phyloP scores from a whole-genome alignment of 2,797 vertebrate genomes.

The Echiichthys vipera region DNA sequence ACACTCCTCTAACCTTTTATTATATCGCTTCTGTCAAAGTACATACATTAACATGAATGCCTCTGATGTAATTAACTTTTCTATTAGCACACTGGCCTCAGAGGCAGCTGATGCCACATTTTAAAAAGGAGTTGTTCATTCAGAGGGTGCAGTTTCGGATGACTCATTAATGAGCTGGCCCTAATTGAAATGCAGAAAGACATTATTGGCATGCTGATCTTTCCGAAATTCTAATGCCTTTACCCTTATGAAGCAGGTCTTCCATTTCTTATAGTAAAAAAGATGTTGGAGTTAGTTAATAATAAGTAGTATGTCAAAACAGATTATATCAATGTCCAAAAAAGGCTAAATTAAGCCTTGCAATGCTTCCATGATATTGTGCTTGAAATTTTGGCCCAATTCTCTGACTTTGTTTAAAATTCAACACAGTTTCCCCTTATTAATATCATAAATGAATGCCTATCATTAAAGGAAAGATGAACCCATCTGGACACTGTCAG shows the following conservation, averaged over 20 bases:
- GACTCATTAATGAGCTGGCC: constrained; percentile 74
- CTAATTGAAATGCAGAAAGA: constrained; percentile 77
- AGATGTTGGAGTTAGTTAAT: constrained; percentile 9
- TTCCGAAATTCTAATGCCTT: constrained; percentile 53
- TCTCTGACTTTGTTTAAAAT: constrained; percentile 9
- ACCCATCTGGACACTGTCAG: neutral
- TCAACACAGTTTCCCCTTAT: constrained; percentile 14
- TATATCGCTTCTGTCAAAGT: constrained; percentile 79
- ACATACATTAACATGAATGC: constrained; percentile 83
- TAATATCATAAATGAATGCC: constrained; percentile 10
- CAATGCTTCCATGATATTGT: neutral
- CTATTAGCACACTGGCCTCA: constrained; percentile 81
- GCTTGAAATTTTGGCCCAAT: neutral
- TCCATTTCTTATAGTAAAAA: constrained; percentile 10
- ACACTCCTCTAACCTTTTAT: constrained; percentile 79
- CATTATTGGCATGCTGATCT: constrained; percentile 66
- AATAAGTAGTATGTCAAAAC: constrained; percentile 19
- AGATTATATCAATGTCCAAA: constrained; percentile 2
- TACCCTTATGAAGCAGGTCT: constrained; percentile 25
- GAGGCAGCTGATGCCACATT: constrained; percentile 72
- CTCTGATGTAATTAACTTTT: constrained; percentile 85
- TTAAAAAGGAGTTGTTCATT: constrained; percentile 71
- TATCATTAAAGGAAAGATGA: constrained; percentile 15
- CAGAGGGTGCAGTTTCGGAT: constrained; percentile 63
- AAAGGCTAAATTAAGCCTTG: constrained; percentile 3